Evolutionary conservation across 2,113 vertebrate genomes (phyloP).

Genomic region (Ranitomeya variabilis): DNA sequence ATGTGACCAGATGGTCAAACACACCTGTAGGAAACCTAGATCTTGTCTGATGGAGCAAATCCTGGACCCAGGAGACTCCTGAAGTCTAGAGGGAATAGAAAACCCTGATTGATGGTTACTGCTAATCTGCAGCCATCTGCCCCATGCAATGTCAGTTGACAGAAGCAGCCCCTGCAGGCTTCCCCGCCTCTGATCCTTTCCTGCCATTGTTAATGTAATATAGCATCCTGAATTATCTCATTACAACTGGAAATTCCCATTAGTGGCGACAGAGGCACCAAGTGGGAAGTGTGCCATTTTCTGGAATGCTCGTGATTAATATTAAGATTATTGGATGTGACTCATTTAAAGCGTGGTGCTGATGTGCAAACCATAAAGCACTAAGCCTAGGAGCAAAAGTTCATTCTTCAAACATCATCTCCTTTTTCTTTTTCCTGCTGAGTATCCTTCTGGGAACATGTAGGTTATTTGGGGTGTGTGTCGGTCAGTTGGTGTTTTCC

Average conservation of each 20-base stretch:
- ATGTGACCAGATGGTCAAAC: slow-evolving; percentile 15
- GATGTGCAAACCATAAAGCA: background rate
- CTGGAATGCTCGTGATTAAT: background rate
- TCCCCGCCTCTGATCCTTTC: background rate
- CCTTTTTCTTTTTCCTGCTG: too few relatives aligned
- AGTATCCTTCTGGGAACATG: background rate
- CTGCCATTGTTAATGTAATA: slow-evolving; percentile 10
- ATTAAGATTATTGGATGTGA: slow-evolving; percentile 13
- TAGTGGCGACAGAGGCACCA: background rate
- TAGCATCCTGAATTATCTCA: slow-evolving; percentile 7
- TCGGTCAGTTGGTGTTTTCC: slow-evolving; percentile 1
- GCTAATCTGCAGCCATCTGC: slow-evolving; percentile 36
- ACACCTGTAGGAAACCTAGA: background rate
- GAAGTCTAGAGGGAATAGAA: background rate
- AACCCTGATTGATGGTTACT: slow-evolving; percentile 10
- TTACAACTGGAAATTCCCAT: slow-evolving; percentile 11
- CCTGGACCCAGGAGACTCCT: background rate
- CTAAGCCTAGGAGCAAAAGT: background rate
- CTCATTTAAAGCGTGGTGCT: background rate
- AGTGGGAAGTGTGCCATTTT: slow-evolving; percentile 2
- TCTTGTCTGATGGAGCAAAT: background rate
- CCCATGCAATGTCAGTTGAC: background rate
- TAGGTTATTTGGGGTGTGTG: slow-evolving; percentile 38
- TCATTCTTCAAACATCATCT: background rate
- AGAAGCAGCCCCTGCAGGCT: background rate